phyloP scores from a whole-genome alignment of 2,797 vertebrate species.

The Avahi laniger region DNA sequence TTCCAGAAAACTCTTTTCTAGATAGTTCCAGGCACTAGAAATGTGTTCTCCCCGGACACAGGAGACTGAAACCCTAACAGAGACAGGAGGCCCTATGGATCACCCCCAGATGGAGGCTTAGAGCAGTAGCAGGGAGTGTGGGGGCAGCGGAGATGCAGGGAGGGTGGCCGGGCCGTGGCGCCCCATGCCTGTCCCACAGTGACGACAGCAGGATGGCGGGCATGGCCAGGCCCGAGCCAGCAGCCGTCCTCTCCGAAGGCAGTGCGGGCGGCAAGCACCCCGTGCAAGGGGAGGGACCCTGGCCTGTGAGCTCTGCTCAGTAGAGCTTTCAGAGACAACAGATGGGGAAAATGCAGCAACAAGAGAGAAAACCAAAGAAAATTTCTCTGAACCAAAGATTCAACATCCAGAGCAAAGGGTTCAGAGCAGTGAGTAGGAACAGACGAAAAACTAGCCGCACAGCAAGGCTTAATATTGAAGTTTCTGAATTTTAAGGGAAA shows the following conservation, averaged over 20 bases:
- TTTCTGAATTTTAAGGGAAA: neutral
- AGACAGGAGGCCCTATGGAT: neutral
- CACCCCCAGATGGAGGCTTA: neutral
- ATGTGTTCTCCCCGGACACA: no score
- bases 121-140: neutral
- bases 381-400: neutral
- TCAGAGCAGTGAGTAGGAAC: neutral
- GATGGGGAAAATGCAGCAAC: neutral
- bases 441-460: neutral
- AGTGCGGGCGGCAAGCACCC: neutral
- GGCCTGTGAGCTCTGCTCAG: neutral
- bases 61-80: neutral
- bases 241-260: neutral
- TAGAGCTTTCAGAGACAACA: neutral
- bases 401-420: neutral
- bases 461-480: no score
- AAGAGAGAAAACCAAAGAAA: neutral
- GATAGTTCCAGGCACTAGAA: neutral
- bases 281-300: neutral
- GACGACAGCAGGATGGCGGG: neutral
- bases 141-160: neutral
- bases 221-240: rapidly evolving
- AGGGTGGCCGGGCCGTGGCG: neutral
- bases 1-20: neutral
- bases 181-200: no score